A percentile compares a stretch with the other conserved stretches of the same genome.
Conservation (phyloP, 2,113 vertebrate species). For the Galemys pyrenaicus region DNA sequence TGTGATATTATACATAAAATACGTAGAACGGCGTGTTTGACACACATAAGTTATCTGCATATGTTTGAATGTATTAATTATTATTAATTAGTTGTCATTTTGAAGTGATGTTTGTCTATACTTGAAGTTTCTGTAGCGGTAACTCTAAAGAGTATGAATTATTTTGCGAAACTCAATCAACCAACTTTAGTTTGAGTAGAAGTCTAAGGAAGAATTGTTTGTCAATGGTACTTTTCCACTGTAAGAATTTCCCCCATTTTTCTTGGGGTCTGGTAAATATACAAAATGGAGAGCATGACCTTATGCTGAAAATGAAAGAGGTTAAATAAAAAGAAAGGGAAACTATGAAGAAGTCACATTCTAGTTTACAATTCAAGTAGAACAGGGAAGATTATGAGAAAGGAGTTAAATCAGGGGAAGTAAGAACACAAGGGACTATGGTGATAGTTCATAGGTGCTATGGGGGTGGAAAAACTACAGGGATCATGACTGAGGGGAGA, state of each 20-base stretch:
- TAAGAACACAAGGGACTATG: too few species aligned
- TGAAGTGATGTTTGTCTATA: not conserved
- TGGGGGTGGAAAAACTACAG: too few species aligned
- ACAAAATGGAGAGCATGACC: slow-evolving; percentile 27
- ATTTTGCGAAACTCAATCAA: not conserved
- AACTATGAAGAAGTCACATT: slow-evolving; percentile 2
- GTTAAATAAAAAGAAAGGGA: not conserved
- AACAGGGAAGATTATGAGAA: too few species aligned
- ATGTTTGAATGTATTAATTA: not conserved
- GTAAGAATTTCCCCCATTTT: not conserved
- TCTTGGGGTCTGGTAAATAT: slow-evolving; percentile 17
- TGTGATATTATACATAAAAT: not conserved
- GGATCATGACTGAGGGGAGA: too few species aligned
- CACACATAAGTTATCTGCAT: too few species aligned
- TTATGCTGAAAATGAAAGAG: slow-evolving; percentile 53
- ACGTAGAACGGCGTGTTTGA: not conserved
- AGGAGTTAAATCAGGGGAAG: too few species aligned
- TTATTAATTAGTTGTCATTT: not conserved
- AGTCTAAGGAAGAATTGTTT: not conserved
- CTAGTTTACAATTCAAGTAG: not conserved
- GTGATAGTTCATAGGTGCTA: too few species aligned
- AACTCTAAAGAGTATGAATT: not conserved
- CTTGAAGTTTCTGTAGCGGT: not conserved
- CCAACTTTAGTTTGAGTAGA: slow-evolving; percentile 1
- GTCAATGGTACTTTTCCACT: slow-evolving; percentile 42